Evolutionary conservation across 2,797 vertebrate species (phyloP).

Genomic region (Mus caroli): DNA sequence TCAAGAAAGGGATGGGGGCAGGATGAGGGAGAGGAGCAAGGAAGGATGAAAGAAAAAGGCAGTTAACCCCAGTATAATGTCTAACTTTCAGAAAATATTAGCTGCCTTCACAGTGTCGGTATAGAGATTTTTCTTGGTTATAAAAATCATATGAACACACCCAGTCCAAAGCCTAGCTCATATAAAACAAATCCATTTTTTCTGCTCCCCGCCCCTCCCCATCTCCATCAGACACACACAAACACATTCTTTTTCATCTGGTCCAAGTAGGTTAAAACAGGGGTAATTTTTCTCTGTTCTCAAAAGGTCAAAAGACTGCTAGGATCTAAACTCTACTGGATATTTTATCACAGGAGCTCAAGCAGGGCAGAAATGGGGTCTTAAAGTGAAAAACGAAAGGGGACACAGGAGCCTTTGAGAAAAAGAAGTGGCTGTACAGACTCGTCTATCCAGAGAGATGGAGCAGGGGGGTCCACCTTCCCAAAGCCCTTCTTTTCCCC

Average conservation of each 20-base stretch:
- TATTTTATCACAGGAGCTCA: not conserved
- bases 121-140: not conserved
- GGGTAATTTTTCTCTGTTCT: not conserved
- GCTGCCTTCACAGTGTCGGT: not conserved
- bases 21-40: not conserved
- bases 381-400: not conserved
- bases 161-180: not conserved
- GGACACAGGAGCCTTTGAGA: not conserved
- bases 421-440: not conserved
- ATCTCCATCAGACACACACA: not conserved
- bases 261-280: not conserved
- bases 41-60: not conserved
- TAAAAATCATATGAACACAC: not conserved
- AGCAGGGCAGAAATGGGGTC: not conserved
- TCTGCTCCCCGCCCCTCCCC: not conserved
- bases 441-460: not conserved
- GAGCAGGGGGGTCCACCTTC: not conserved
- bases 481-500: not conserved
- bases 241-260: not conserved
- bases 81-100: conserved; percentile 19
- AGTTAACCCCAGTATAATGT: not conserved
- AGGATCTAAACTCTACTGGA: not conserved
- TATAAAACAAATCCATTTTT: not conserved
- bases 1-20: not conserved
- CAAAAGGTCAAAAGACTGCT: not conserved